These are phyloP conservation scores for Adelphocoris suturalis DNA, from an alignment of 2,888 invertebrate species.

Conservation along the genomic window DNA sequence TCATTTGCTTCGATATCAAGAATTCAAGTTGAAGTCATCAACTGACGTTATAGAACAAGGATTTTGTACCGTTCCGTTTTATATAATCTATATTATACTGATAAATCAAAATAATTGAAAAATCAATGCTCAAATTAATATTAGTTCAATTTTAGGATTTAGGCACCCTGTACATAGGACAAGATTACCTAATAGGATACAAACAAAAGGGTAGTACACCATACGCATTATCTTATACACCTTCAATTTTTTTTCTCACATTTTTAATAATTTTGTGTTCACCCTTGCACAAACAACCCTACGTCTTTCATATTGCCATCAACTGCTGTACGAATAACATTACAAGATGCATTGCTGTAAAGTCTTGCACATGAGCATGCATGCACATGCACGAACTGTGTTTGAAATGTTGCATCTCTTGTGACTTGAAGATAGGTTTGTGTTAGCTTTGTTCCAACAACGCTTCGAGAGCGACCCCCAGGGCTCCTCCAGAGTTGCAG, in stretches of 20 bases:
- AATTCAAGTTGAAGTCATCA: slow-evolving; percentile 66
- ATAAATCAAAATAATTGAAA: slow-evolving; percentile 8
- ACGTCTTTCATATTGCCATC: slow-evolving; percentile 51
- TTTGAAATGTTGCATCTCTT: slow-evolving; percentile 32
- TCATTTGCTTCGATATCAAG: slow-evolving; percentile 63
- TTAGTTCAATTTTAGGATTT: slow-evolving; percentile 22
- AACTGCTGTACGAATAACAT: not conserved
- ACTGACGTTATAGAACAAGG: slow-evolving; percentile 7
- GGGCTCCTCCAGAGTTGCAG: too few species aligned
- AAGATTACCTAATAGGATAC: slow-evolving; percentile 15
- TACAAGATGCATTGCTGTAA: slow-evolving; percentile 31
- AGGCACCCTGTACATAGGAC: not conserved
- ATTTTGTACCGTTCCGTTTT: not conserved
- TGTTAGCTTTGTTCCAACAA: too few species aligned
- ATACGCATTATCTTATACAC: not conserved
- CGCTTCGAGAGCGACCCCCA: too few species aligned
- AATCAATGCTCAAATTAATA: slow-evolving; percentile 45
- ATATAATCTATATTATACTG: not conserved
- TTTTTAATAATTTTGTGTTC: slow-evolving; percentile 13
- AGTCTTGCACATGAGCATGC: slow-evolving; percentile 41
- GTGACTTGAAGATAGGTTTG: not conserved
- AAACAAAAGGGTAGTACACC: slow-evolving; percentile 17
- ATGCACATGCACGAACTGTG: slow-evolving; percentile 53
- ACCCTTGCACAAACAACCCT: slow-evolving; percentile 49
- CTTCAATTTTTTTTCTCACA: not conserved